A percentile compares a stretch with the other conserved stretches of the same genome.
Evolutionary conservation across 2,888 invertebrate species (phyloP).

Genomic region (Zhuqinia jingwanae): DNA sequence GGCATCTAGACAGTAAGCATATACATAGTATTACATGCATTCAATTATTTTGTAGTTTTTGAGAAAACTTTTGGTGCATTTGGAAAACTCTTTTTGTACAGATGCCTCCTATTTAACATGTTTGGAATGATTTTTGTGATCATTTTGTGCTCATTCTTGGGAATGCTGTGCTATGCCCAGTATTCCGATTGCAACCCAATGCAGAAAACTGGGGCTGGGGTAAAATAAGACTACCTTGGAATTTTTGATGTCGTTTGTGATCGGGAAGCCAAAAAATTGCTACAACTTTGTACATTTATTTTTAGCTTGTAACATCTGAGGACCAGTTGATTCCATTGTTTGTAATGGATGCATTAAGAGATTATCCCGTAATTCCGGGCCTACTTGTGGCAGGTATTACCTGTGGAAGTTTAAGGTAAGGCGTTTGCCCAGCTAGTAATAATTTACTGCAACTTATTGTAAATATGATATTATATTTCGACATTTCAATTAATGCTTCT

Average conservation of each 20-base stretch:
- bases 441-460: no score
- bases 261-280: no score
- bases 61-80: no score
- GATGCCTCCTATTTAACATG: constrained; percentile 75
- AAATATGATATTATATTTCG: no score
- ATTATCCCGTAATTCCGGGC: constrained; percentile 90
- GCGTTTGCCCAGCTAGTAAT: no score
- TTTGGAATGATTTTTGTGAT: constrained; percentile 74
- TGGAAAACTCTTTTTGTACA: no score
- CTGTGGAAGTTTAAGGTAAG: constrained; percentile 87
- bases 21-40: no score
- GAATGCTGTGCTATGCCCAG: constrained; percentile 68
- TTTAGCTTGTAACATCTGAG: constrained; percentile 67
- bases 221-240: constrained; percentile 42
- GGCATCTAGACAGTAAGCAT: constrained; percentile 69
- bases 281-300: neutral
- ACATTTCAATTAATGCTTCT: no score
- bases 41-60: no score
- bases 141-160: constrained; percentile 70
- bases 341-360: constrained; percentile 83
- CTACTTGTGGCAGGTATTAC: constrained; percentile 95
- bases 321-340: constrained; percentile 81
- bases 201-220: constrained; percentile 55
- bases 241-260: no score
- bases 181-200: constrained; percentile 73